Base-by-base conservation (phyloP, 1,140 invertebrate species). In the Telenomus remus region DNA sequence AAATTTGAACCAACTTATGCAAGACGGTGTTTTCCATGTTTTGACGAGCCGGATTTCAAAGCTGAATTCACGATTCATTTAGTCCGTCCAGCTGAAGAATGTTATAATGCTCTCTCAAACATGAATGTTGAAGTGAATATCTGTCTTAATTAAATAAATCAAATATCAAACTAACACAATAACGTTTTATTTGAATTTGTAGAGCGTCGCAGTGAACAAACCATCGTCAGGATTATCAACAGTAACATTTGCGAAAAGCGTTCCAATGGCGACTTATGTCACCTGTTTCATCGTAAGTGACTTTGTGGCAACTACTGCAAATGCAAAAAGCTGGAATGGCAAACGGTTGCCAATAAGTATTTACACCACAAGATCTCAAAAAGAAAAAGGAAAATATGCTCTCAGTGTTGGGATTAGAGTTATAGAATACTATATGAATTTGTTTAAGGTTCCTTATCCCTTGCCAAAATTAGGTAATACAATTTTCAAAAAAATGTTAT, bases 1-100 rank as follows among this genome's bases (percentile, higher is more conserved):
- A 97, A 98, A 87, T 97, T 99, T 82, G 94, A 98, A 82, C 94
- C 97, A 0, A 98, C 95, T 0, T 96, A 97, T 89, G 97, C 97
- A 0, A 91, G 97, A 27, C 91, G 93, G 85, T 94, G 95, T 0
- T 98, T 97, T 82, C 97, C 97, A 0, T 98, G 97, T 84, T 98
- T 98, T 84, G 98, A 99, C 87, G 97, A 99, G 84, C 97, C 98
- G 0, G 90, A 92, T 35, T 93, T 98, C 79, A 99, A 99, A 89
- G 95, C 97, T 0, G 92, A 92, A 64, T 99, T 94, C 89, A 91
- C 90, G 27, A 91, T 98, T 9, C 92, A 92, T 6, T 81, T 98
- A 0, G 91, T 94, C 3, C 92, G 92, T 79, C 94, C 94, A 0
- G 85, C 85, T 27, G 82, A 80, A 0, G 80, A 89, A 39, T 87